phyloP scores from a whole-genome alignment of 2,888 invertebrate species.

The Maniola hyperantus region DNA sequence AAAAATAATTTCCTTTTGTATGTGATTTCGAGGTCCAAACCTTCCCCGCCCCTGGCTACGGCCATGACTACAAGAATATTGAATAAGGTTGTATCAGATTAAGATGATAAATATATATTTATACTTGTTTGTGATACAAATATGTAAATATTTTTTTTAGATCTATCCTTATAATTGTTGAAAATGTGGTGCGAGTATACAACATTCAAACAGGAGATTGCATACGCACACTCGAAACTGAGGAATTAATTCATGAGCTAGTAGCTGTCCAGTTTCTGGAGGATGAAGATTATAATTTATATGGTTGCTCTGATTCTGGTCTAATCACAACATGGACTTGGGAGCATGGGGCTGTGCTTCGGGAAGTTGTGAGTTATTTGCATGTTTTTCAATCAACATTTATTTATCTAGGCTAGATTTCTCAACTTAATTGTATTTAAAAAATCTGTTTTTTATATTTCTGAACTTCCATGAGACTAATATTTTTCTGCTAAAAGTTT shows the following conservation, averaged over 20 bases:
- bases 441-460: too few relatives aligned
- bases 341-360: constrained; percentile 74
- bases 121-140: too few relatives aligned
- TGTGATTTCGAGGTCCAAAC: too few relatives aligned
- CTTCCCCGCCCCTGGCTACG: too few relatives aligned
- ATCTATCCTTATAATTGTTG: constrained; percentile 69
- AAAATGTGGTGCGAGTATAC: constrained; percentile 71
- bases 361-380: constrained; percentile 62
- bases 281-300: constrained; percentile 70
- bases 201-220: constrained; percentile 73
- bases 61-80: too few relatives aligned
- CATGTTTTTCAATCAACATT: not conserved
- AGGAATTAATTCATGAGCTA: constrained; percentile 57
- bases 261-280: constrained; percentile 67
- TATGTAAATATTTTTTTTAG: constrained; percentile 50
- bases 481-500: too few relatives aligned
- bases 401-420: not conserved
- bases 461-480: too few relatives aligned
- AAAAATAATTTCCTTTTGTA: too few relatives aligned
- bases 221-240: constrained; percentile 68
- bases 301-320: constrained; percentile 69
- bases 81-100: too few relatives aligned
- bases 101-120: too few relatives aligned
- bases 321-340: constrained; percentile 73
- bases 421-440: too few relatives aligned